These are phyloP conservation scores for Conger conger DNA, from an alignment of 2,113 vertebrate species.

Conservation along the genomic window DNA sequence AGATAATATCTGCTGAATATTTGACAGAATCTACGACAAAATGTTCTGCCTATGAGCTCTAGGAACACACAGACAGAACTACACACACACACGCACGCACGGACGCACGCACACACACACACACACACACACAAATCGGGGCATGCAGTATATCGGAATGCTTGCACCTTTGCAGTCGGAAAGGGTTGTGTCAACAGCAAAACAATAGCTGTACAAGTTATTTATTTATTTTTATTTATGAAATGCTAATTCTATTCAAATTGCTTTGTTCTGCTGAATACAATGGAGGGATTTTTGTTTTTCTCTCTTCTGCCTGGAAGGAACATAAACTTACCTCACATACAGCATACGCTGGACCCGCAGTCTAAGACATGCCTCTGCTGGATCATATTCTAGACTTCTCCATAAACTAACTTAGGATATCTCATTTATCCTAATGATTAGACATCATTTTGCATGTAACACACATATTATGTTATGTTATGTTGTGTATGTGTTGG, in stretches of 20 bases:
- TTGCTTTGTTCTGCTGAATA: constrained; percentile 52
- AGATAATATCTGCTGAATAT: not conserved
- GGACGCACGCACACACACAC: not conserved
- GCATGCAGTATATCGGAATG: not conserved
- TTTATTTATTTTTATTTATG: not conserved
- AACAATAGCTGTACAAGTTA: not conserved
- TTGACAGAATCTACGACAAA: not conserved
- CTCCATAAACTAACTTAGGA: constrained; percentile 69
- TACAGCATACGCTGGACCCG: not conserved
- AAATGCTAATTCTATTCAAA: constrained; percentile 29
- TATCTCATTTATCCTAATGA: constrained; percentile 60
- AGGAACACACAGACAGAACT: not conserved
- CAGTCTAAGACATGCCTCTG: not conserved
- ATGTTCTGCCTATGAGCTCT: not conserved
- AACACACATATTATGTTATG: constrained; percentile 55
- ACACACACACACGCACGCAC: not conserved
- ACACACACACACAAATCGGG: not conserved
- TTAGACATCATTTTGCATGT: constrained; percentile 67
- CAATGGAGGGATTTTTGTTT: constrained; percentile 33
- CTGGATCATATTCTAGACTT: constrained; percentile 6
- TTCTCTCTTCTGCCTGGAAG: constrained; percentile 6
- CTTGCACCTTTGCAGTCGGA: not conserved
- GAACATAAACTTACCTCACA: not conserved
- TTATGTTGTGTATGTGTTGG: constrained; percentile 31
- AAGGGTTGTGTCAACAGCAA: not conserved